Conservation (phyloP, 2,888 invertebrate genomes). For the Scaptomyza polygonia region DNA sequence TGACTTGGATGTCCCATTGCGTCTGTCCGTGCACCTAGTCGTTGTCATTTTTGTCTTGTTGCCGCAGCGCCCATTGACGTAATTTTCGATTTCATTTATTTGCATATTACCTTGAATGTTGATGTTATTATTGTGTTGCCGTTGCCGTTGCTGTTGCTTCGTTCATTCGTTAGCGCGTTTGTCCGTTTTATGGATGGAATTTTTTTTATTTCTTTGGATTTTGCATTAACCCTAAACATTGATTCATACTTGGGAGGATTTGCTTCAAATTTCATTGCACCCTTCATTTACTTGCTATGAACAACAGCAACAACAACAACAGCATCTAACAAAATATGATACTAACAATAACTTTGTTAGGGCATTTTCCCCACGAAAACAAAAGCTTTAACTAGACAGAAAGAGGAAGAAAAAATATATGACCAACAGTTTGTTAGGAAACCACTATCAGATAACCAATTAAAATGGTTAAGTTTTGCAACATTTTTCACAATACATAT, state of each 20-base stretch:
- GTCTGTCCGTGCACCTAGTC: constrained; percentile 21
- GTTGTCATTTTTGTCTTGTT: neutral
- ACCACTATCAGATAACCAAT: neutral
- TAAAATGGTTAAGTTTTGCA: too few relatives aligned
- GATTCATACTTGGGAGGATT: too few relatives aligned
- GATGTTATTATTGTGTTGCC: constrained; percentile 11
- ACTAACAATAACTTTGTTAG: constrained; percentile 14
- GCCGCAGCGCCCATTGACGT: constrained; percentile 35
- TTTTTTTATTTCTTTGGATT: neutral
- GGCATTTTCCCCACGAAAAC: neutral
- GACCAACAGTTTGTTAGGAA: neutral
- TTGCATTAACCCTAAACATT: constrained; percentile 10
- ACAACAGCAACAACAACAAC: constrained; percentile 7
- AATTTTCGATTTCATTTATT: constrained; percentile 58
- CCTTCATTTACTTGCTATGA: constrained; percentile 26
- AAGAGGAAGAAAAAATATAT: too few relatives aligned
- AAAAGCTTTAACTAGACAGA: neutral
- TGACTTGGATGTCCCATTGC: constrained; percentile 20
- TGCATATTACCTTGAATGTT: constrained; percentile 61
- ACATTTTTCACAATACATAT: too few relatives aligned
- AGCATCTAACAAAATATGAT: neutral
- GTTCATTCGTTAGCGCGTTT: neutral
- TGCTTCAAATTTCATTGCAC: too few relatives aligned
- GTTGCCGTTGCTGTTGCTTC: constrained; percentile 1
- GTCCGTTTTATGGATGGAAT: neutral